Evolutionary conservation across 2,888 invertebrate species (phyloP).

Genomic region (Meghimatium bilineatum): DNA sequence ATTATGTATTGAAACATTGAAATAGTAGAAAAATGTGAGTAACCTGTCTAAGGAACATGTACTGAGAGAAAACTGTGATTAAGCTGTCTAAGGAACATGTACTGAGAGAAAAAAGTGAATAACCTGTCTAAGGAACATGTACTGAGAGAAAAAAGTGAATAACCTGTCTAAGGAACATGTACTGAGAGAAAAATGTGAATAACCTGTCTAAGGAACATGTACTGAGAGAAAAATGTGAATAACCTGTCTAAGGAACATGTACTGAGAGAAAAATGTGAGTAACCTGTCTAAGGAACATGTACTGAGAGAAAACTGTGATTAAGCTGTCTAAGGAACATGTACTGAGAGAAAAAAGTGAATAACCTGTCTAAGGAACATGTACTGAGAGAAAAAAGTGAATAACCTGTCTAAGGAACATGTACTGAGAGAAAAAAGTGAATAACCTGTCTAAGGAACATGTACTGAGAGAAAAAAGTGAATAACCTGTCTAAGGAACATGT

Average conservation of each 20-base stretch:
- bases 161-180: slow-evolving; percentile 98
- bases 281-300: slow-evolving; percentile 98
- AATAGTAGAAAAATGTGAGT: slow-evolving; percentile 1
- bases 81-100: slow-evolving; percentile 98
- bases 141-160: no score
- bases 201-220: slow-evolving; percentile 98
- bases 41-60: slow-evolving; percentile 98
- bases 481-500: slow-evolving; percentile 98
- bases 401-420: slow-evolving; percentile 98
- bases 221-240: no score
- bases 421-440: no score
- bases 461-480: no score
- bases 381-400: no score
- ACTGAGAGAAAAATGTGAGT: no score
- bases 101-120: no score
- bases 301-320: no score
- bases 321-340: slow-evolving; percentile 98
- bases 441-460: slow-evolving; percentile 98
- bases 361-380: slow-evolving; percentile 98
- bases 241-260: slow-evolving; percentile 98
- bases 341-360: no score
- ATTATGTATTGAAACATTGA: not conserved
- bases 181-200: no score
- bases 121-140: slow-evolving; percentile 98
- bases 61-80: slow-evolving; percentile 83